Evolutionary conservation across 2,113 vertebrate species (phyloP).

Genomic region (Mobula birostris): DNA sequence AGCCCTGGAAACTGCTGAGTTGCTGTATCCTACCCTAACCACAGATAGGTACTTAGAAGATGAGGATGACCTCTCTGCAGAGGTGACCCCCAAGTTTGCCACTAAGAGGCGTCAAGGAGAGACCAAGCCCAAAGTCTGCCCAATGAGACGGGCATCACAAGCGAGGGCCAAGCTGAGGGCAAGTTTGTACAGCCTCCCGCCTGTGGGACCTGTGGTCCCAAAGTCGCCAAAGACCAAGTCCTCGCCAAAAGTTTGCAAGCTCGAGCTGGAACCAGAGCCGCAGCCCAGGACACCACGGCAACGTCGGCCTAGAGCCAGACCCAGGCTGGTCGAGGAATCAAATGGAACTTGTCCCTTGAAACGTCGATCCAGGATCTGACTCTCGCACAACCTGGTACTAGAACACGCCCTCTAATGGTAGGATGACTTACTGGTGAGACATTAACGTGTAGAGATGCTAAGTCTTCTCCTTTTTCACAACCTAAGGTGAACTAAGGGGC

Average conservation of each 20-base stretch:
- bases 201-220: accelerated
- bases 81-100: not conserved
- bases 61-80: not conserved
- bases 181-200: too few species aligned
- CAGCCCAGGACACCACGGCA: not conserved
- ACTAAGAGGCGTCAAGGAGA: not conserved
- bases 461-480: too few species aligned
- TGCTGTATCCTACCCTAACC: not conserved
- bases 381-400: too few species aligned
- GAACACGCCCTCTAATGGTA: not conserved
- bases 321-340: not conserved
- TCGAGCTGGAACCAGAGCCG: not conserved
- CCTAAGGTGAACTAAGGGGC: not conserved
- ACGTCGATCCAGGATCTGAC: not conserved
- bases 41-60: not conserved
- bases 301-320: not conserved
- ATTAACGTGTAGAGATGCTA: not conserved
- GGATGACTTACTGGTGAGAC: not conserved
- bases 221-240: not conserved
- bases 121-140: not conserved
- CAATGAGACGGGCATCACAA: not conserved
- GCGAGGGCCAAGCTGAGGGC: not conserved
- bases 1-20: not conserved
- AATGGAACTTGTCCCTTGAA: not conserved
- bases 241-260: not conserved